A percentile compares a stretch with the other conserved stretches of the same genome.
These are phyloP conservation scores for Palythoa grandis DNA, from an alignment of 92 coral and sea anemone genomes.

Conservation along the genomic window DNA sequence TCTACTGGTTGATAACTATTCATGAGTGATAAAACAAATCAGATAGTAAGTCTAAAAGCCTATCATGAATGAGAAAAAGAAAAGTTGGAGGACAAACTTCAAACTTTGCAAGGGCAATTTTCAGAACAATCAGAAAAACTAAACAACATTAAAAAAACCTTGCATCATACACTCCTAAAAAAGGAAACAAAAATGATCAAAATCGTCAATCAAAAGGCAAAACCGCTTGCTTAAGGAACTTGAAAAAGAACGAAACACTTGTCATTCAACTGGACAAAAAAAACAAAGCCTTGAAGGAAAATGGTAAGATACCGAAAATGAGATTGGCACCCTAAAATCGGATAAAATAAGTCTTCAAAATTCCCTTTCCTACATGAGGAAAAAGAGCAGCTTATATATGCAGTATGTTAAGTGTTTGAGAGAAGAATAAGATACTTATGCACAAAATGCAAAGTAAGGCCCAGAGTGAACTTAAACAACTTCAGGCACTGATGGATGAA, in stretches of 20 bases:
- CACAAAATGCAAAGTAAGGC: constrained; percentile 40
- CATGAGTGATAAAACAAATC: no score
- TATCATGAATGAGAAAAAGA: no score
- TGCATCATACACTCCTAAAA: constrained; percentile 45
- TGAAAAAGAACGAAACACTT: constrained; percentile 31
- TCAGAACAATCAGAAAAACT: no score
- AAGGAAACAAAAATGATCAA: constrained; percentile 48
- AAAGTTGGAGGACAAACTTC: no score
- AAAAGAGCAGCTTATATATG: constrained; percentile 39
- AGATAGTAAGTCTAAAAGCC: no score
- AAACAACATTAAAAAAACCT: constrained; percentile 19
- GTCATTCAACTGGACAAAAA: background rate
- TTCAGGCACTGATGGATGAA: constrained; percentile 23
- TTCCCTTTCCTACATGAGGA: constrained; percentile 37
- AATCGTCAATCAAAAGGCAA: constrained; percentile 36
- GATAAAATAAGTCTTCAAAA: constrained; percentile 39
- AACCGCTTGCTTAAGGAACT: background rate
- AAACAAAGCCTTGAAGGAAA: constrained; percentile 14
- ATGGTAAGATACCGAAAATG: constrained; percentile 21
- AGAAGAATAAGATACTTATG: constrained; percentile 32
- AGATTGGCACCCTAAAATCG: constrained; percentile 35
- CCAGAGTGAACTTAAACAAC: constrained; percentile 40
- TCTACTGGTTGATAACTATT: no score
- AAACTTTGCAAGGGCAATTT: no score
- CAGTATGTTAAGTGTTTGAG: constrained; percentile 36